phyloP scores from a whole-genome alignment of 2,888 invertebrate genomes.

The Ferrisia virgata region DNA sequence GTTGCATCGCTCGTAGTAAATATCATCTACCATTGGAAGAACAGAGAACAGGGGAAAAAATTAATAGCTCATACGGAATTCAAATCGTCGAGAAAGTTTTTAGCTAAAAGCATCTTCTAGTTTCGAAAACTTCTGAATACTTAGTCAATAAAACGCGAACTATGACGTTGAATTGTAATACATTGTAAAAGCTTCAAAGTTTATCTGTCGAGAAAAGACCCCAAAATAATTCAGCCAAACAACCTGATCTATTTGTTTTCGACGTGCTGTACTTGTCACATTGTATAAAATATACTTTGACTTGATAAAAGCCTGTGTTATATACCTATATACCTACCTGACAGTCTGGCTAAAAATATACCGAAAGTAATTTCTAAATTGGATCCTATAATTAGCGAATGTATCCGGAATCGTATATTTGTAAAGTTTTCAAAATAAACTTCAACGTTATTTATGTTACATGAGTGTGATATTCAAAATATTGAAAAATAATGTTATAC shows the following conservation, averaged over 20 bases:
- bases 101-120: slow-evolving; percentile 34
- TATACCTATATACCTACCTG: no score
- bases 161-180: slow-evolving; percentile 33
- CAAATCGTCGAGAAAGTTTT: slow-evolving; percentile 35
- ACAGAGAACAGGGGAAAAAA: neutral
- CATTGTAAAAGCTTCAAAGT: slow-evolving; percentile 37
- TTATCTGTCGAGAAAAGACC: neutral
- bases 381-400: no score
- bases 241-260: slow-evolving; percentile 6
- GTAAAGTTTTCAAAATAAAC: no score
- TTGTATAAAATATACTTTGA: neutral
- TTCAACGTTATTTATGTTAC: no score
- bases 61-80: slow-evolving; percentile 37
- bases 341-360: neutral
- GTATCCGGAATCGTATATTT: no score
- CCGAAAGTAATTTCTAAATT: neutral
- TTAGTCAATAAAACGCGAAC: slow-evolving; percentile 39
- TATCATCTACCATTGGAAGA: neutral
- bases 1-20: neutral
- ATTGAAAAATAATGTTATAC: no score
- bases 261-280: neutral
- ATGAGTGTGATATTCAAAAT: no score
- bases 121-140: slow-evolving; percentile 31
- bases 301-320: neutral
- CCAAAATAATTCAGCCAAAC: slow-evolving; percentile 6